These are phyloP conservation scores for Holacanthella duospinosa DNA, from an alignment of 2,888 invertebrate species.

Conservation along the genomic window DNA sequence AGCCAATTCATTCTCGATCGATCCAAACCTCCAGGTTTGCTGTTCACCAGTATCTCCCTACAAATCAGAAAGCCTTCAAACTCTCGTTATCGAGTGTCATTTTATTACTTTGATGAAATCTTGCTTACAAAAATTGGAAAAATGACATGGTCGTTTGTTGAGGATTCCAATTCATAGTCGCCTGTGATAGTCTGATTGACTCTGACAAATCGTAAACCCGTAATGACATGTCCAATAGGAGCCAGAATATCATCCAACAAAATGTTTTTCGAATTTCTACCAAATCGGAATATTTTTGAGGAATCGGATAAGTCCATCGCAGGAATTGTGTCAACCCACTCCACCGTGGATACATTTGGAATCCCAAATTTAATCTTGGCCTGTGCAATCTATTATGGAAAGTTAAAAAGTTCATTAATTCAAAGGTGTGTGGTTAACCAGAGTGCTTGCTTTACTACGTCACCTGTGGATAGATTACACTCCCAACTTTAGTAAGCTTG, in stretches of 20 bases:
- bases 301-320: neutral
- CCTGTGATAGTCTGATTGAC: conserved; percentile 11
- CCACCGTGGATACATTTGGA: neutral
- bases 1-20: conserved; percentile 7
- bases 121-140: conserved; percentile 1
- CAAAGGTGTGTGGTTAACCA: too few species aligned
- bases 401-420: neutral
- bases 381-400: conserved; percentile 10
- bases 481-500: conserved; percentile 11
- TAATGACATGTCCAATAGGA: conserved; percentile 14
- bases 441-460: too few species aligned
- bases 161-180: neutral
- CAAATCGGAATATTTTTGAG: conserved; percentile 12
- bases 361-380: neutral
- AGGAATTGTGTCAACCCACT: conserved; percentile 7
- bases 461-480: conserved; percentile 10
- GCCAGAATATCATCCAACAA: conserved; percentile 11
- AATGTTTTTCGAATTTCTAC: conserved; percentile 10
- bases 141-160: neutral
- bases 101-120: neutral
- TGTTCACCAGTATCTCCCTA: neutral
- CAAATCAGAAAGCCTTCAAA: neutral
- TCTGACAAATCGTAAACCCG: conserved; percentile 13
- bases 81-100: neutral
- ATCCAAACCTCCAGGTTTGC: neutral